Evolutionary conservation across 2,113 vertebrate species (phyloP), one percentile per base, ranked within the genome.

Genomic region (Morone chrysops): DNA sequence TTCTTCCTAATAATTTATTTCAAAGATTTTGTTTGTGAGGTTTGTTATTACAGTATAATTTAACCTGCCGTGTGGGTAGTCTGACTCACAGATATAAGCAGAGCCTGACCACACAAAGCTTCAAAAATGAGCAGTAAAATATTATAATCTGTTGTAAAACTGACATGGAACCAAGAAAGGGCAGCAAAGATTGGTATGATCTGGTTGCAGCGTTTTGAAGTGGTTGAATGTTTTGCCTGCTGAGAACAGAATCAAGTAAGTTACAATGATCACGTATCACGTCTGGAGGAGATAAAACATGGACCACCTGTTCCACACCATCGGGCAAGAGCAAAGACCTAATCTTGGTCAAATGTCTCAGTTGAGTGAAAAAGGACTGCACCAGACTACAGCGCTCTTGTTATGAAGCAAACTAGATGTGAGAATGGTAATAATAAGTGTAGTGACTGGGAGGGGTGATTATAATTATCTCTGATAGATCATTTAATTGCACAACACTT

Each of bases 381-480:
- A 40, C 31, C 48, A 38, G 3, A 31, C 31, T 31, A 31, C 31
- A 31, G 31, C 2, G 31, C 31, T 31, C 31, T 31, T 50, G 4
- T 17, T 17, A 17, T 16, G 6, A 51, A 74, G 18, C 18, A 50
- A 11, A 61, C 3, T 11, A n/a, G 4, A 18, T 8, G 6, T 18
- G 16, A 18, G 25, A 59, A 6, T 31, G 59, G 16, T 36, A 60
- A 14, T 7, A 51, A 20, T 14, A 50, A 68, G 14, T 31, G 8
- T 1, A 59, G 70, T 10, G 36, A 51, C 43, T 38, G 9, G 13
- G 14, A 66, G 43, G 43, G 50, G 18, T 14, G 12, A 45, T 66
- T 81, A 50, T 51, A 25, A 81, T n/a, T 5, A 68, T 17, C 16
- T 75, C 65, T 53, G n/a, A 41, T 14, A 36, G 50, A 7, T 62